Evolutionary conservation across 2,797 vertebrate genomes (phyloP).

Genomic region (Sciurus carolinensis): DNA sequence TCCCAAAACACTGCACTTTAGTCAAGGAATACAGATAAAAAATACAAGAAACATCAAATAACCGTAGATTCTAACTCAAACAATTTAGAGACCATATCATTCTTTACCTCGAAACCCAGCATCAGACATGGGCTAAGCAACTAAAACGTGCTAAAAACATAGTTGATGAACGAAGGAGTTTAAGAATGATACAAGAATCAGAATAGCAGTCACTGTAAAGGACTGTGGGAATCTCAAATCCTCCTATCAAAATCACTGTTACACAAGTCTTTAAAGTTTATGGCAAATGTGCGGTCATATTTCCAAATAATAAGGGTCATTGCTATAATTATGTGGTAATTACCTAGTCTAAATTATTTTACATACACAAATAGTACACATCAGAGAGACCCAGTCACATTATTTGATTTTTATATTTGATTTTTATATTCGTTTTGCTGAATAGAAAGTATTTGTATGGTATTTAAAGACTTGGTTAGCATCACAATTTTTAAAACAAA

Average conservation of each 20-base stretch:
- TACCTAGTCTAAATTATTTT: not conserved
- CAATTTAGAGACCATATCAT: not conserved
- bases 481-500: not conserved
- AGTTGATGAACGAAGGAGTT: not conserved
- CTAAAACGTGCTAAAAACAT: not conserved
- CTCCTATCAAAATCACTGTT: not conserved
- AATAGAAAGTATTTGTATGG: not conserved
- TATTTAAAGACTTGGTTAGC: not conserved
- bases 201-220: not conserved
- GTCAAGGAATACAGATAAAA: not conserved
- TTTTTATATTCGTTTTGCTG: conserved; percentile 52
- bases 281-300: not conserved
- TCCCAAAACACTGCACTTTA: not conserved
- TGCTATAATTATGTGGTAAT: not conserved
- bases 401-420: not conserved
- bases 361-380: not conserved
- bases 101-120: not conserved
- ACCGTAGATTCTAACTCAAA: not conserved
- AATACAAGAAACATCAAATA: not conserved
- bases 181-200: not conserved
- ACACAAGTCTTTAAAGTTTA: not conserved
- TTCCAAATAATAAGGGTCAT: conserved; percentile 10
- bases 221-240: not conserved
- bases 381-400: not conserved
- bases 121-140: not conserved